Evolutionary conservation across 1,140 invertebrate genomes (phyloP).

Genomic region (Dendroctonus valens): DNA sequence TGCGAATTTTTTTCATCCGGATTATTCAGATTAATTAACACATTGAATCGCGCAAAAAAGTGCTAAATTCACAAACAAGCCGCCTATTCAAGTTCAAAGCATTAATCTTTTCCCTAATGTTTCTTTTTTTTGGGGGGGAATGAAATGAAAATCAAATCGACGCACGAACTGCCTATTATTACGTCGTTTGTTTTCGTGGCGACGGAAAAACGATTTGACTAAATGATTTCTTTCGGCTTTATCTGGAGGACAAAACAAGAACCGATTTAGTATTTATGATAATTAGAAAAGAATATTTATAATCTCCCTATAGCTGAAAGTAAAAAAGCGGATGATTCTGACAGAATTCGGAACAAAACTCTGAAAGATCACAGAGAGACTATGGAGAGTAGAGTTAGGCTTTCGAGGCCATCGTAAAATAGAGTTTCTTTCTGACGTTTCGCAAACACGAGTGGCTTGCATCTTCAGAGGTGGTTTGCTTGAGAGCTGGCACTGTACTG

Average conservation of each 20-base stretch:
- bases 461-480: too few relatives aligned
- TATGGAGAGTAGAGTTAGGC: too few relatives aligned
- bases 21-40: neutral
- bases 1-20: neutral
- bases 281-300: too few relatives aligned
- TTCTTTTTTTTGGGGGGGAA: conserved; percentile 3
- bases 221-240: conserved; percentile 11
- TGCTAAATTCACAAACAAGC: neutral
- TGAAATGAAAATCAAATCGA: conserved; percentile 20
- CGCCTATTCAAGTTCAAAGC: neutral
- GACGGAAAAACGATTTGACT: conserved; percentile 13
- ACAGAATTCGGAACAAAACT: too few relatives aligned
- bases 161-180: conserved; percentile 23
- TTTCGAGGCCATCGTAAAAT: too few relatives aligned
- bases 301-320: too few relatives aligned
- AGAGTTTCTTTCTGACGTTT: too few relatives aligned
- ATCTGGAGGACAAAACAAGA: neutral
- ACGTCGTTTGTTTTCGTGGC: conserved; percentile 15
- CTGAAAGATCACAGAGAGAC: too few relatives aligned
- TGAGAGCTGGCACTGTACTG: too few relatives aligned
- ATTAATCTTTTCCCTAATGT: conserved; percentile 14
- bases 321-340: too few relatives aligned
- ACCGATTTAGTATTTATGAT: too few relatives aligned
- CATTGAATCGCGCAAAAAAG: neutral
- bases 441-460: too few relatives aligned